phyloP scores from a whole-genome alignment of 1,140 invertebrate species.

The Maconellicoccus hirsutus region DNA sequence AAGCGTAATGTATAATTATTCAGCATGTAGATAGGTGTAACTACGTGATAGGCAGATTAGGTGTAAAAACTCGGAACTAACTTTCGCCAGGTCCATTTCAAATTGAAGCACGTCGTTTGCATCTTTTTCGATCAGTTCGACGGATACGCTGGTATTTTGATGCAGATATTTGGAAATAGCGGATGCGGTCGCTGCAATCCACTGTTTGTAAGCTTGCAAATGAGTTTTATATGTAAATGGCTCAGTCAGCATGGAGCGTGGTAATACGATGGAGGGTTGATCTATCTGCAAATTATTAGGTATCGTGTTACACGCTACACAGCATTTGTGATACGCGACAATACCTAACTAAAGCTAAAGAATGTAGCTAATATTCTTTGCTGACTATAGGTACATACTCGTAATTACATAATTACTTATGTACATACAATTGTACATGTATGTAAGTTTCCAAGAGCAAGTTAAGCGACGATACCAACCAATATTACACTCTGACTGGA shows the following conservation, averaged over 20 bases:
- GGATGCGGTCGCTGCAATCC: conserved; percentile 35
- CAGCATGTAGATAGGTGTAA: too few species aligned
- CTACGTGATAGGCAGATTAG: too few species aligned
- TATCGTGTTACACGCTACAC: too few species aligned
- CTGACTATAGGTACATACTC: too few species aligned
- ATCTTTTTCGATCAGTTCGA: conserved; percentile 34
- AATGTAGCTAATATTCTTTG: too few species aligned
- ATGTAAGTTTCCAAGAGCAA: too few species aligned
- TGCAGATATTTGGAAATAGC: conserved; percentile 27
- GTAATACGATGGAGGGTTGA: conserved; percentile 41
- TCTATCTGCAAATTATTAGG: conserved; percentile 45
- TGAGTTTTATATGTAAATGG: conserved; percentile 34
- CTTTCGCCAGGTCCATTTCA: conserved; percentile 47
- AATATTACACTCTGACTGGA: conserved; percentile 32
- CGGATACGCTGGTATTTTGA: conserved; percentile 11
- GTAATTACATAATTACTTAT: neutral
- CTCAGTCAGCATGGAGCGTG: conserved; percentile 41
- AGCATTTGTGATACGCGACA: too few species aligned
- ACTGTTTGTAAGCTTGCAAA: conserved; percentile 39
- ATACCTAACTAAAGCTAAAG: too few species aligned
- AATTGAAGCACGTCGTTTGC: conserved; percentile 44
- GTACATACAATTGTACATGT: too few species aligned
- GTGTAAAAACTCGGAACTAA: too few species aligned
- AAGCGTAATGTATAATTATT: too few species aligned
- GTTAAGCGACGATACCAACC: conserved; percentile 27